A percentile compares a stretch with the other conserved stretches of the same genome.
Evolutionary conservation across 2,113 vertebrate species (phyloP).

Genomic region (Catharus bicknelli): DNA sequence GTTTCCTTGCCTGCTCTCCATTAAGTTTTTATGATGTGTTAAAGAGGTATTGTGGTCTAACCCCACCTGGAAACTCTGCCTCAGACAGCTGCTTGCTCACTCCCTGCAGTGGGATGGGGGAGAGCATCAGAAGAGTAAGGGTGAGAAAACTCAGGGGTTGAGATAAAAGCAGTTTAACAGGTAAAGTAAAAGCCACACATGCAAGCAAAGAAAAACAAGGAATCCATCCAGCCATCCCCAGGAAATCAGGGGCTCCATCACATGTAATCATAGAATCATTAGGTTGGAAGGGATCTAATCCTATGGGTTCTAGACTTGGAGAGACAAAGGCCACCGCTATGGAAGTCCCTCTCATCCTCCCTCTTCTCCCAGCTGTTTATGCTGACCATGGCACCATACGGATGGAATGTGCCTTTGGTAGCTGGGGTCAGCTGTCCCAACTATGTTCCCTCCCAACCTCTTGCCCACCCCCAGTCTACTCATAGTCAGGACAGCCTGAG

Average conservation of each 20-base stretch:
- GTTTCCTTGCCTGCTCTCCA: background rate
- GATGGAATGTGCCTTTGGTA: background rate
- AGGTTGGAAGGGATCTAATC: background rate
- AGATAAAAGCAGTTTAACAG: background rate
- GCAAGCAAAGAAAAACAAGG: background rate
- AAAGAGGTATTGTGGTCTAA: background rate
- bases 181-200: rapidly evolving
- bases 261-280: rapidly evolving
- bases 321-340: rapidly evolving
- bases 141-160: background rate
- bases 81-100: background rate
- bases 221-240: background rate
- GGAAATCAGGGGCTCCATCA: background rate
- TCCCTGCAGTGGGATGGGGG: background rate
- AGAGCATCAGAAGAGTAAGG: background rate
- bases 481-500: background rate
- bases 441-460: background rate
- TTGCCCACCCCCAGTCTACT: too few species aligned
- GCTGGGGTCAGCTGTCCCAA: background rate
- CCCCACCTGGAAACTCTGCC: background rate
- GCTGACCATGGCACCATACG: background rate
- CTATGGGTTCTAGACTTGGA: background rate
- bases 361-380: background rate
- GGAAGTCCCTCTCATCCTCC: rapidly evolving
- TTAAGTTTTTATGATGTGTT: background rate